Conservation (phyloP, 2,888 invertebrate genomes). For the Saturnia pavonia region DNA sequence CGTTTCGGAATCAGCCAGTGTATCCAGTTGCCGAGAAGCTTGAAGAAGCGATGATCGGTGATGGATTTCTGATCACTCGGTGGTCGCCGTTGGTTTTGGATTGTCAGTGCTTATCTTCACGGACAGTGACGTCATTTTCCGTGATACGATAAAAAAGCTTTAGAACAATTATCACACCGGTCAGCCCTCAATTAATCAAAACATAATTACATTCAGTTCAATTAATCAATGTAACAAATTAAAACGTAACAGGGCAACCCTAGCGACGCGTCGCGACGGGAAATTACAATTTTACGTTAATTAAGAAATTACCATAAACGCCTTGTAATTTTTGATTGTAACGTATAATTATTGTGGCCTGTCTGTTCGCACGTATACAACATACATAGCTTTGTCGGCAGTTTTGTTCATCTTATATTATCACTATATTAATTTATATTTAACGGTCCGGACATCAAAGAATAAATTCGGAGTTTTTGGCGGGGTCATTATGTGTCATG, state of each 20-base stretch:
- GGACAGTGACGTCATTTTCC: too few relatives aligned
- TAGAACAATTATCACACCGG: conserved; percentile 27
- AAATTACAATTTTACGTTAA: conserved; percentile 23
- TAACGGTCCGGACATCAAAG: too few relatives aligned
- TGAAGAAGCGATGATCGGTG: too few relatives aligned
- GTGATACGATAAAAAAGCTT: neutral
- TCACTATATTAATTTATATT: too few relatives aligned
- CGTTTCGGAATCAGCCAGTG: too few relatives aligned
- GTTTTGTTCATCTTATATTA: neutral
- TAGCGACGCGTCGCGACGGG: conserved; percentile 10
- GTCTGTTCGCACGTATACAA: conserved; percentile 20
- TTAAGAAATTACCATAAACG: conserved; percentile 27
- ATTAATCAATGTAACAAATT: conserved; percentile 11
- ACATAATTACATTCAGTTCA: conserved; percentile 7
- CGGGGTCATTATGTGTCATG: too few relatives aligned
- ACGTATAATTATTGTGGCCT: conserved; percentile 23
- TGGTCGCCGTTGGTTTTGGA: too few relatives aligned
- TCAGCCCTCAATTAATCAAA: conserved; percentile 25
- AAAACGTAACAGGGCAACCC: conserved; percentile 2
- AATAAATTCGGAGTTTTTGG: too few relatives aligned
- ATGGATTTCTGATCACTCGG: too few relatives aligned
- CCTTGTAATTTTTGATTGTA: conserved; percentile 25
- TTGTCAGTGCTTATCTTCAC: too few relatives aligned
- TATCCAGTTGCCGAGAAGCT: too few relatives aligned
- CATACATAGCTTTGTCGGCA: neutral